phyloP scores from a whole-genome alignment of 2,888 invertebrate species.

The Nasonovia ribisnigri region DNA sequence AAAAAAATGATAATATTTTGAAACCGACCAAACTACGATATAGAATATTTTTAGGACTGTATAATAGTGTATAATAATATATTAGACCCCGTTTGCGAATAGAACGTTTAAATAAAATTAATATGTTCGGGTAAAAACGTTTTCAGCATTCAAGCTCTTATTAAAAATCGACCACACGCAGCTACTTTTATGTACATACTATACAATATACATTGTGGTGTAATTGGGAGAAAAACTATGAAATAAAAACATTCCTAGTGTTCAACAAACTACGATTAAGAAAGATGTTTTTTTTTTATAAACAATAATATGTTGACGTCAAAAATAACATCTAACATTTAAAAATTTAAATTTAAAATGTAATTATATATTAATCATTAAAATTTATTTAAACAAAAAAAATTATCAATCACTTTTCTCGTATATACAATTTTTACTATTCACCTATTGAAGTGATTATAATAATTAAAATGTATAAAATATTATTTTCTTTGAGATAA shows the following conservation, averaged over 20 bases:
- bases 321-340: background rate
- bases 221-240: background rate
- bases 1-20: slow-evolving; percentile 13
- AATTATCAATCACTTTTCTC: background rate
- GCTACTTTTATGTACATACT: background rate
- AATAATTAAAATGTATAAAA: background rate
- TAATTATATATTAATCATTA: background rate
- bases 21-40: background rate
- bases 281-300: background rate
- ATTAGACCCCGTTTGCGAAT: background rate
- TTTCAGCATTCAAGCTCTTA: background rate
- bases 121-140: background rate
- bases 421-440: background rate
- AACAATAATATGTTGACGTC: background rate
- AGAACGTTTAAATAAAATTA: slow-evolving; percentile 1
- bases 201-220: background rate
- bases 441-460: background rate
- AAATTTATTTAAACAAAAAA: background rate
- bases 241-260: slow-evolving; percentile 1
- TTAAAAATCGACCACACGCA: background rate
- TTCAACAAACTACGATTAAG: background rate
- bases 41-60: background rate
- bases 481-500: background rate
- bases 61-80: background rate
- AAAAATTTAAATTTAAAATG: background rate